phyloP scores from a whole-genome alignment of 2,888 invertebrate genomes.

The Eristalis arbustorum region DNA sequence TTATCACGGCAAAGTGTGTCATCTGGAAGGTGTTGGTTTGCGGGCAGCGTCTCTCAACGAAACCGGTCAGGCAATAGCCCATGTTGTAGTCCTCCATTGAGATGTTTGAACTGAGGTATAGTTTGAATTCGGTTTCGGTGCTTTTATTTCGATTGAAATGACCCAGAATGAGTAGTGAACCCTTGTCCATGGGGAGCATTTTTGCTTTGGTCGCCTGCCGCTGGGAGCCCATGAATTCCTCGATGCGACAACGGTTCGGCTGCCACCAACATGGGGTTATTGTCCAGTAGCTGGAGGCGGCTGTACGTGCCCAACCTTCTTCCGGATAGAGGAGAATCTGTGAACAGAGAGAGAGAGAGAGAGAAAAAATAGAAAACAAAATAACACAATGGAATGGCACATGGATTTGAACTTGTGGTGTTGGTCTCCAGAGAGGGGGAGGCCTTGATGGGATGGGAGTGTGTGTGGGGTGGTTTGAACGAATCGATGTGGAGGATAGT shows the following conservation, averaged over 20 bases:
- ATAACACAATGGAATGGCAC: slow-evolving; percentile 7
- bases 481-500: neutral
- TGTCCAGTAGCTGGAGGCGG: slow-evolving; percentile 92
- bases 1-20: slow-evolving; percentile 93
- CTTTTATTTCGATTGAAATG: slow-evolving; percentile 85
- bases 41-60: slow-evolving; percentile 89
- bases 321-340: slow-evolving; percentile 92
- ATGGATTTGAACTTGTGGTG: slow-evolving; percentile 54
- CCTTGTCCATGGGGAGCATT: slow-evolving; percentile 89
- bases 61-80: slow-evolving; percentile 94
- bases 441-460: neutral
- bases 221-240: slow-evolving; percentile 87
- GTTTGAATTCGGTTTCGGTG: slow-evolving; percentile 88
- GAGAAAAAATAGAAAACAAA: neutral
- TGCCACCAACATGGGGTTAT: slow-evolving; percentile 94
- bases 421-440: neutral
- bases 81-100: slow-evolving; percentile 93
- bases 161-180: slow-evolving; percentile 90
- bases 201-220: slow-evolving; percentile 86
- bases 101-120: slow-evolving; percentile 91
- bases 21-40: slow-evolving; percentile 89
- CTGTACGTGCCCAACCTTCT: slow-evolving; percentile 93
- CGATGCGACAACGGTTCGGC: slow-evolving; percentile 89
- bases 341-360: slow-evolving; percentile 33
- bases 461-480: neutral